phyloP scores from a whole-genome alignment of 2,797 vertebrate genomes.

The Danio kyathit region DNA sequence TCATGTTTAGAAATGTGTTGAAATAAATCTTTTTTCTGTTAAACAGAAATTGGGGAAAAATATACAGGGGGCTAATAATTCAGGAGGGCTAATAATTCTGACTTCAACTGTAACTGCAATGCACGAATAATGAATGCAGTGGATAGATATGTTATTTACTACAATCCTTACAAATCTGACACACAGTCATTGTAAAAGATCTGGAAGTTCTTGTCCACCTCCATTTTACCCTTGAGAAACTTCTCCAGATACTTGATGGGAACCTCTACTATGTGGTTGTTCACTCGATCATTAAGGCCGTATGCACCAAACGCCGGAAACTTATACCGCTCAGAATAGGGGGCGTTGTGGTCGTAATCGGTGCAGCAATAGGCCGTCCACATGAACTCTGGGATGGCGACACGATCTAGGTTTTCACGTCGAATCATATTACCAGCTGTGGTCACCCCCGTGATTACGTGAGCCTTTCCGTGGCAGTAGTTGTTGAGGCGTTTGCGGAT shows the following conservation, averaged over 20 bases:
- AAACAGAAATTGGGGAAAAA: too few relatives aligned
- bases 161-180: conserved; percentile 40
- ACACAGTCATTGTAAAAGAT: conserved; percentile 80
- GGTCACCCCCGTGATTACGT: conserved; percentile 74
- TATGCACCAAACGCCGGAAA: conserved; percentile 76
- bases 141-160: neutral
- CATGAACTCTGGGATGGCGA: conserved; percentile 76
- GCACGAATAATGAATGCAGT: neutral
- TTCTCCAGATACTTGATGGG: conserved; percentile 77
- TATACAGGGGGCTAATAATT: too few relatives aligned
- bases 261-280: conserved; percentile 77
- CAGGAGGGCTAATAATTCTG: too few relatives aligned
- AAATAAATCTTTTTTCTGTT: too few relatives aligned
- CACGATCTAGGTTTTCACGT: conserved; percentile 73
- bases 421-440: conserved; percentile 76
- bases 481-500: conserved; percentile 79
- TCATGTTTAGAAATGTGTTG: too few relatives aligned
- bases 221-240: conserved; percentile 76
- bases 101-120: neutral
- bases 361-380: conserved; percentile 80
- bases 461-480: conserved; percentile 75
- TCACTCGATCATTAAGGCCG: conserved; percentile 73
- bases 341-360: conserved; percentile 75
- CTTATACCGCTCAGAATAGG: conserved; percentile 77
- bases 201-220: conserved; percentile 80